Base-by-base conservation (phyloP, 2,888 invertebrate genomes). In the Nomada lathburiana region DNA sequence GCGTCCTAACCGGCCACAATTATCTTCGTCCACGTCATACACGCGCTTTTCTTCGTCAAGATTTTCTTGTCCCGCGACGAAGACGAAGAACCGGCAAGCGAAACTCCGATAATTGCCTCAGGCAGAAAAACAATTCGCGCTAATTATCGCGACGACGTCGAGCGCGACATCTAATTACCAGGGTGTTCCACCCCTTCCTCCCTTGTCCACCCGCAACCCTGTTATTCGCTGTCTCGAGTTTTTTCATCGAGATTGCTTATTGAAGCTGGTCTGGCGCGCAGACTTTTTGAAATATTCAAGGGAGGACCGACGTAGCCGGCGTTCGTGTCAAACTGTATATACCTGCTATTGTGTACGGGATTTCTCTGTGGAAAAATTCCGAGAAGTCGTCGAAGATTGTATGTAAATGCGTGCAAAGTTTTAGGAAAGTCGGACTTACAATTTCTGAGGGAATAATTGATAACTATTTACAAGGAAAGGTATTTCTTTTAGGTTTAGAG, bases 41-140 rank as follows among this genome's bases (percentile, higher is more conserved):
- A 55, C 71, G 53, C 20, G 29, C 60, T 42, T 10, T 18, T 20
- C n/a, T 20, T 0, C 67, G 16, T 9, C 23, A 10, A 1, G 23
- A 13, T 36, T 75, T 68, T 63, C 62, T 50, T 63, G n/a, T 11
- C 60, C 47, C 18, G 11, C 68, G 52, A 2, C 73, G 47, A 70
- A 23, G 18, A 4, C 20, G 73, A 70, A 81, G 65, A 53, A 73
- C 50, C 71, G 80, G 52, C 62, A 53, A 70, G 53, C 76, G 71
- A 55, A 60, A 65, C 74, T 42, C 53, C 84, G 85, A 86, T 90
- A 88, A 90, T 91, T 89, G 78, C 85, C 76, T 60, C 71, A 42
- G 60, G 78, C 81, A 77, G 81, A 68, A 83, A 89, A 90, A 90
- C 88, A 90, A 89, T 90, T 89, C 82, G 78, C 79, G 74, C 84